Percentiles rank a stretch among this genome's conserved stretches.
Conservation (phyloP, 2,113 vertebrate species). For the Setophaga coronata region DNA sequence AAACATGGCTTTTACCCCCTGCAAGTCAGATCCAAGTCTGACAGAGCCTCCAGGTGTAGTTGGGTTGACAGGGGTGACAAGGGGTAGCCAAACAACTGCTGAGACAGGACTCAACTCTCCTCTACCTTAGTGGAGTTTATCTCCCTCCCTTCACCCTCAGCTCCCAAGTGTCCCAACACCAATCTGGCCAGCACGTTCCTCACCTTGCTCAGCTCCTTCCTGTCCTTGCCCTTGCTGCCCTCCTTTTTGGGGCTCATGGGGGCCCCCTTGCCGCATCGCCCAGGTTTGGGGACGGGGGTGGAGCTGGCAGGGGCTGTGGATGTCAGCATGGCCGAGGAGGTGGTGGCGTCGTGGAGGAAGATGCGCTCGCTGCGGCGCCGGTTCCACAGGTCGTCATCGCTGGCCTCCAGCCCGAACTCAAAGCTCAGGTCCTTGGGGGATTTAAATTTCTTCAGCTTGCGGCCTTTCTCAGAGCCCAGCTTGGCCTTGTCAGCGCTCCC, state of each 20-base stretch:
- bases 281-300: constrained; percentile 69
- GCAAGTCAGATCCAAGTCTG: neutral
- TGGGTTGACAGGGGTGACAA: neutral
- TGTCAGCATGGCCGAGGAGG: constrained; percentile 64
- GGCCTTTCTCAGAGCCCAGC: constrained; percentile 77
- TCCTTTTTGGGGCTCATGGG: constrained; percentile 81
- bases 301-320: neutral
- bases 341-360: constrained; percentile 89
- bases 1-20: neutral
- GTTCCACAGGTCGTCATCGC: constrained; percentile 92
- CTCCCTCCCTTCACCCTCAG: neutral
- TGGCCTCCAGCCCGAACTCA: constrained; percentile 83
- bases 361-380: constrained; percentile 93
- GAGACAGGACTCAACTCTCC: neutral
- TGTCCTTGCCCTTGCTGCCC: constrained; percentile 77
- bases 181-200: neutral
- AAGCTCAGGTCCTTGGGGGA: constrained; percentile 83
- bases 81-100: neutral
- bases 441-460: constrained; percentile 81
- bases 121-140: rapidly evolving
- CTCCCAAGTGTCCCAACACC: neutral
- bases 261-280: constrained; percentile 77
- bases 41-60: rapidly evolving
- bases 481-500: constrained; percentile 75
- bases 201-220: constrained; percentile 80